A percentile compares a stretch with the other conserved stretches of the same genome.
Conservation (phyloP, 2,888 invertebrate species). For the Gerris lacustris region DNA sequence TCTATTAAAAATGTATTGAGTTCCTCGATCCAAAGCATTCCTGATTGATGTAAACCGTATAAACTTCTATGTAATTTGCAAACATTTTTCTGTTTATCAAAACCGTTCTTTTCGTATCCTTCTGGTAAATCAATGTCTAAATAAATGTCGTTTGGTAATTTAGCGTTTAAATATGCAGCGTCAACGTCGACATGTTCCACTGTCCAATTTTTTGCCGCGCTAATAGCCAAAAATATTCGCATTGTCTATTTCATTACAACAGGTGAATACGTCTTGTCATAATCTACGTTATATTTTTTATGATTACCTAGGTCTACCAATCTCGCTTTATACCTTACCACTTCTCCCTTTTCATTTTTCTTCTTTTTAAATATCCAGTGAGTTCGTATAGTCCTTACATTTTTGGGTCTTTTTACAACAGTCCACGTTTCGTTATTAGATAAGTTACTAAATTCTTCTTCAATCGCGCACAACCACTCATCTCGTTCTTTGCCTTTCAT, state of each 20-base stretch:
- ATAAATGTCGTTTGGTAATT: not conserved
- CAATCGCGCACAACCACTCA: not conserved
- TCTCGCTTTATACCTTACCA: slow-evolving; percentile 8
- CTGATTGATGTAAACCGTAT: slow-evolving; percentile 1
- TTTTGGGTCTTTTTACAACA: slow-evolving; percentile 2
- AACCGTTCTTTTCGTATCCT: not conserved
- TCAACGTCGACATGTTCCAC: not conserved
- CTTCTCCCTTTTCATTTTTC: slow-evolving; percentile 36
- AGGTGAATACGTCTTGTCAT: slow-evolving; percentile 1
- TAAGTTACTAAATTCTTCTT: slow-evolving; percentile 9
- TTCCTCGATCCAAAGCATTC: not conserved
- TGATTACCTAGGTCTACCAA: not conserved
- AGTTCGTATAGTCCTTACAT: not conserved
- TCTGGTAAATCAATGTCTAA: not conserved
- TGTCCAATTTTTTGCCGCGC: not conserved
- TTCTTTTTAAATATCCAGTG: slow-evolving; percentile 7
- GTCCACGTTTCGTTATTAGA: slow-evolving; percentile 7
- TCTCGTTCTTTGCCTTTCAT: not conserved
- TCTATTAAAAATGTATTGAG: not conserved
- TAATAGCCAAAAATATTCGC: not conserved
- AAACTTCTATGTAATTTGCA: not conserved
- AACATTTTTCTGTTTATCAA: not conserved
- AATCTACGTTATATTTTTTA: not conserved
- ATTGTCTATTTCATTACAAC: not conserved
- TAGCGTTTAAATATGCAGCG: not conserved